Evolutionary conservation across 1,140 invertebrate genomes (phyloP).

Genomic region (Apis cerana): DNA sequence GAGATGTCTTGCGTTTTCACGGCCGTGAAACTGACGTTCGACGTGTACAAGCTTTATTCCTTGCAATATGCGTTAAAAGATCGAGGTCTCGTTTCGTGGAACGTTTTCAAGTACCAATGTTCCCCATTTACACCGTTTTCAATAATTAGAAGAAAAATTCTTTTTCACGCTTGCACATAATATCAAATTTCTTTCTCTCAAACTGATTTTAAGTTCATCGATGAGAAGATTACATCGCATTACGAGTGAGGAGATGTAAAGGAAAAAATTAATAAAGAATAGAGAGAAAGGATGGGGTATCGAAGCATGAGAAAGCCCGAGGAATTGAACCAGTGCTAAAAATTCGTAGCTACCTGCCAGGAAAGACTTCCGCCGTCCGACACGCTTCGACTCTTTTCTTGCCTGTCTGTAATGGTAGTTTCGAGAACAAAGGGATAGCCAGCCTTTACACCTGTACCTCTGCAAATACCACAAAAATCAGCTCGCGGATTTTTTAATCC

Average conservation of each 20-base stretch:
- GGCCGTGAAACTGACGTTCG: conserved; percentile 42
- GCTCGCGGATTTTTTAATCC: no score
- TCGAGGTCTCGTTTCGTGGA: neutral
- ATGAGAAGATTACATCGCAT: neutral
- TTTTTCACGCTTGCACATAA: neutral
- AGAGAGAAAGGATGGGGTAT: neutral
- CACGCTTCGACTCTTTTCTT: conserved; percentile 41
- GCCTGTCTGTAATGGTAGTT: conserved; percentile 36
- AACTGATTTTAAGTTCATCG: neutral
- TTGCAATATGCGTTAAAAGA: neutral
- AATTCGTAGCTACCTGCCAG: conserved; percentile 46
- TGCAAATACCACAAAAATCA: conserved; percentile 4
- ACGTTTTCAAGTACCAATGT: neutral
- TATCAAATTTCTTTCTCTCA: no score
- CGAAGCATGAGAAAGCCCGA: neutral
- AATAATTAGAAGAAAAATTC: neutral
- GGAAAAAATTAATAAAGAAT: neutral
- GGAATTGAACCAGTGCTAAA: conserved; percentile 28
- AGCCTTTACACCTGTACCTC: conserved; percentile 33
- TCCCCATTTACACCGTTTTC: neutral
- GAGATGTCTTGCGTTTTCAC: conserved; percentile 31
- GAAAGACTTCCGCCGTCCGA: conserved; percentile 47
- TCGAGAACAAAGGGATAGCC: conserved; percentile 40
- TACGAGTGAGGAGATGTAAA: no score
- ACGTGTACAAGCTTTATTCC: conserved; percentile 2